Evolutionary conservation across 2,797 vertebrate species (phyloP), one percentile per base, ranked within the genome.

Genomic region (Poecile montanus): DNA sequence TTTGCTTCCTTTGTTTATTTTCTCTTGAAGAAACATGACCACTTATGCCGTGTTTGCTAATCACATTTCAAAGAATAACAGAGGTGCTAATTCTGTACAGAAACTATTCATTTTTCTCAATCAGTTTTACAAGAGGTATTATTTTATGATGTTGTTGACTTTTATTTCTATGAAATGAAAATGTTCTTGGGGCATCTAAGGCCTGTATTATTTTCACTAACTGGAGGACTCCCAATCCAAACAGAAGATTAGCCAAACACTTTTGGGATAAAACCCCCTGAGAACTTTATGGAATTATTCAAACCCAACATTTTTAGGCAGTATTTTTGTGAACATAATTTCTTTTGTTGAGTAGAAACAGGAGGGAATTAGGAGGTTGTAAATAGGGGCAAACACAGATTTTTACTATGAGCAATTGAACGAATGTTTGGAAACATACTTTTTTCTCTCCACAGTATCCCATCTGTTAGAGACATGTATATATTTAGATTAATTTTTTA

Each of bases 171-270:
- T 85, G 44, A 82, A 91, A 75, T 2, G 0, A 88, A 89, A 88
- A 45, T 73, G 19, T 86, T 93, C 60, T 56, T 56, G 25, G 29
- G 30, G 5, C 44, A 65, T 76, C 21, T 47, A 91, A 82, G 38
- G 61, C 17, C 65, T 40, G 30, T 74, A 77, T 82, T 96, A 76
- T 89, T 95, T 89, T 93, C 67, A 83, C 9, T 89, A 38, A 54
- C 47, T 83, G 68, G 75, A 96, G n/a, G 30, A 67, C 9, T 95
- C 84, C 51, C 85, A 95, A 51, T 51, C 44, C 44, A 95, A 91
- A 94, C 26, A 89, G 36, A 85, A 94, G 23, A 82, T 85, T 81
- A 89, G 53, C 63, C 71, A 77, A 89, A 68, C 29, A 51, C 32
- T 80, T 89, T 47, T 18, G 30, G 36, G 57, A 71, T 80, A 63